These are phyloP conservation scores for Octomys mimax DNA, from an alignment of 2,797 vertebrate species.

Conservation along the genomic window DNA sequence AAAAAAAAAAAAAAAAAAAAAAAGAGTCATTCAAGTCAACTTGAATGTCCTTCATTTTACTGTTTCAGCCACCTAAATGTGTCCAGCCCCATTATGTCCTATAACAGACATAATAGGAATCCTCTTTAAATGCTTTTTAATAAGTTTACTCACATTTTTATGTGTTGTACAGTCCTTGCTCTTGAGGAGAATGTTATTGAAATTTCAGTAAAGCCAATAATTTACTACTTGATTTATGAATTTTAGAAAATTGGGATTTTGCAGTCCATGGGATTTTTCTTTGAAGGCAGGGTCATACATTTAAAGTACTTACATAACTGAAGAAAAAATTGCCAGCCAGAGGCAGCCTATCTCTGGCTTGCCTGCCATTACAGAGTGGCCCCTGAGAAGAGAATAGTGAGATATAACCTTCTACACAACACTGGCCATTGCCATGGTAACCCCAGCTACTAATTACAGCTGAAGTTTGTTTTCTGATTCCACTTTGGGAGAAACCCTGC, in stretches of 20 bases:
- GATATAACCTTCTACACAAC: neutral
- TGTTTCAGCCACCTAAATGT: neutral
- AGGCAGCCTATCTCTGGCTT: neutral
- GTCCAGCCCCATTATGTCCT: neutral
- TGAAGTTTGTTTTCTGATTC: neutral
- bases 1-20: no score
- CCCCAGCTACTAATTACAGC: neutral
- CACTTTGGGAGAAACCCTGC: neutral
- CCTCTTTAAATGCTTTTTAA: conserved; percentile 19
- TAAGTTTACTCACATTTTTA: neutral
- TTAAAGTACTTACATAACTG: neutral
- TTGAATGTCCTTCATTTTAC: neutral
- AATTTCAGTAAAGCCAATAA: neutral
- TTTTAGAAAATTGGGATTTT: neutral
- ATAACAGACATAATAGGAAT: neutral
- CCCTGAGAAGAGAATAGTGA: neutral
- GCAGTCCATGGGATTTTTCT: neutral
- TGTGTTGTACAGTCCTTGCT: neutral
- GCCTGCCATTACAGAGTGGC: neutral
- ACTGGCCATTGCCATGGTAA: neutral
- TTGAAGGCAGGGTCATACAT: neutral
- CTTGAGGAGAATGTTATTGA: neutral
- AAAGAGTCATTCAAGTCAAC: neutral
- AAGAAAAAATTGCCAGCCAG: neutral
- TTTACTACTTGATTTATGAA: neutral